phyloP scores from a whole-genome alignment of 53 echinoderm and acorn worm genomes.

The Temnopleurus reevesii region DNA sequence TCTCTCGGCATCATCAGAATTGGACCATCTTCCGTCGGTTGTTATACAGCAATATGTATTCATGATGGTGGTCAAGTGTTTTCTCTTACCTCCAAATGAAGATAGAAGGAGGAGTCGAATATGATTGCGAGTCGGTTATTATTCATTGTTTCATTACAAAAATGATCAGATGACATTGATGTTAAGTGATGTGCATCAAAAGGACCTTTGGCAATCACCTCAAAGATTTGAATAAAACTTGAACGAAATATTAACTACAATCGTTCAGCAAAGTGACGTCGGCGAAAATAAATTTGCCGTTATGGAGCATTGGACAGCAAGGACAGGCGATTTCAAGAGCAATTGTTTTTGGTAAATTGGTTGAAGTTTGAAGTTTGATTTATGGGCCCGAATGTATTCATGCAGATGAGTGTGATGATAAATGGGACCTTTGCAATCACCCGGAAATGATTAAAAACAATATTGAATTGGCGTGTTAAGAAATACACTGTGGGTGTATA shows the following conservation, averaged over 20 bases:
- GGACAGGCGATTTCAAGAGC: no score
- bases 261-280: no score
- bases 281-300: no score
- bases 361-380: no score
- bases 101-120: not conserved
- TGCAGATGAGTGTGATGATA: no score
- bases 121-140: not conserved
- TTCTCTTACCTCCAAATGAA: not conserved
- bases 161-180: not conserved
- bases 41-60: constrained; percentile 15
- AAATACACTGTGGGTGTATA: no score
- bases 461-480: no score
- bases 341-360: no score
- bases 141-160: not conserved
- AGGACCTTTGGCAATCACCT: not conserved
- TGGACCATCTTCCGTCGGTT: not conserved
- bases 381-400: no score
- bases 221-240: not conserved
- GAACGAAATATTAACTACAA: not conserved
- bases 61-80: not conserved
- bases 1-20: not conserved
- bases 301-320: no score
- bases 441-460: no score
- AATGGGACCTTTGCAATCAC: no score
- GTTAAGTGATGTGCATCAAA: not conserved